Evolutionary conservation across 2,888 invertebrate genomes (phyloP).

Genomic region (Ferdinandea cuprea): DNA sequence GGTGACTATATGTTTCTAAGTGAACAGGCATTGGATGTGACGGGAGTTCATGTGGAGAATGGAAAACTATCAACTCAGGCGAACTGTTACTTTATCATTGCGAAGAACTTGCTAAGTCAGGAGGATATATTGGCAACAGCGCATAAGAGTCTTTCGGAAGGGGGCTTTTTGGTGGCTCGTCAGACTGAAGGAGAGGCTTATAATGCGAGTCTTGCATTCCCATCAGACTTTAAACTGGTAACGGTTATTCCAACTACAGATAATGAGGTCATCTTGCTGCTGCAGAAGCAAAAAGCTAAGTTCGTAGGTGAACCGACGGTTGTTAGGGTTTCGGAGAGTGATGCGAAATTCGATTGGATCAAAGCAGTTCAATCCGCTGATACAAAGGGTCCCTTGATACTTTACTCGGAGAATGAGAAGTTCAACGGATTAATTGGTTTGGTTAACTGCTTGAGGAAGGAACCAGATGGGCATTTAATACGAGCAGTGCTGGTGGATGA

Average conservation of each 20-base stretch:
- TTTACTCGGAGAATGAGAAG: constrained; percentile 88
- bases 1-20: constrained; percentile 86
- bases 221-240: constrained; percentile 78
- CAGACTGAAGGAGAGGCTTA: constrained; percentile 29
- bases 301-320: constrained; percentile 75
- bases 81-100: constrained; percentile 80
- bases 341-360: constrained; percentile 80
- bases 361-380: constrained; percentile 78
- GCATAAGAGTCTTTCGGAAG: constrained; percentile 84
- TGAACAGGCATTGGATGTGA: constrained; percentile 78
- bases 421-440: constrained; percentile 93
- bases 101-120: constrained; percentile 76
- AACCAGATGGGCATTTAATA: constrained; percentile 91
- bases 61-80: constrained; percentile 84
- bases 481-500: constrained; percentile 89
- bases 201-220: constrained; percentile 81
- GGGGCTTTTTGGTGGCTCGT: constrained; percentile 86
- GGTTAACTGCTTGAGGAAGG: constrained; percentile 94
- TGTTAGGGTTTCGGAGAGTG: constrained; percentile 78
- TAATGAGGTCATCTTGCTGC: constrained; percentile 78
- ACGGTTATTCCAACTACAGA: constrained; percentile 78
- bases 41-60: constrained; percentile 86
- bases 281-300: constrained; percentile 78
- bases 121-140: constrained; percentile 83
- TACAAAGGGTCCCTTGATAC: constrained; percentile 82